Conservation (phyloP, 2,888 invertebrate species). For the Cremastinae sp. region DNA sequence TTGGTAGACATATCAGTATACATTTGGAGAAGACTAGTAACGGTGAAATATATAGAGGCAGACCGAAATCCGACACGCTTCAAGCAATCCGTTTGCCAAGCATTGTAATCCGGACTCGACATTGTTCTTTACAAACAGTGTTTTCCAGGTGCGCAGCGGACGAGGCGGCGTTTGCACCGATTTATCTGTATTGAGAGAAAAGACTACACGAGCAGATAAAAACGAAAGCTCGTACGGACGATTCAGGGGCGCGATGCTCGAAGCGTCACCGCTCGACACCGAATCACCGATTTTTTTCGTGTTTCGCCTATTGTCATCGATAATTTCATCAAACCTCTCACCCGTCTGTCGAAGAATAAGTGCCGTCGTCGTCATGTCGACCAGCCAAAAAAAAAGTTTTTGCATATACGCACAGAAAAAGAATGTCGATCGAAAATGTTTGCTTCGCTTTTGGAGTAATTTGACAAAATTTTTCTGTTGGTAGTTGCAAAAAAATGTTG, state of each 20-base stretch:
- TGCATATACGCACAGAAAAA: constrained; percentile 5
- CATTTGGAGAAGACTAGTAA: constrained; percentile 48
- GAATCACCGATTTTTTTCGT: constrained; percentile 50
- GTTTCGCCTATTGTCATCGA: constrained; percentile 44
- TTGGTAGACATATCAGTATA: constrained; percentile 32
- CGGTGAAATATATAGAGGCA: constrained; percentile 63
- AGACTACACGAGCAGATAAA: not conserved
- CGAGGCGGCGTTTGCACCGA: constrained; percentile 1
- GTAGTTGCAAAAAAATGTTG: not conserved
- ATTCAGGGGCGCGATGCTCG: constrained; percentile 37
- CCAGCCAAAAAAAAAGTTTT: constrained; percentile 33
- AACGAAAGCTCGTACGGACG: constrained; percentile 30
- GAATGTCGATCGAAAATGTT: constrained; percentile 17
- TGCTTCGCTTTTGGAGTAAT: too few relatives aligned
- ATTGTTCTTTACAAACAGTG: constrained; percentile 74
- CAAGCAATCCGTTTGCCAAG: constrained; percentile 75
- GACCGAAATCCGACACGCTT: constrained; percentile 70
- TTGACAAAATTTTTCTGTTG: too few relatives aligned
- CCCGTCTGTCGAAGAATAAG: constrained; percentile 52
- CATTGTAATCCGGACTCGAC: constrained; percentile 75
- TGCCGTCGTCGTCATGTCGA: constrained; percentile 37
- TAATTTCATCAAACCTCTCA: constrained; percentile 51
- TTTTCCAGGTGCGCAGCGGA: constrained; percentile 64
- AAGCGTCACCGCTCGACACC: constrained; percentile 46
- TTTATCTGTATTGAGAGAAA: constrained; percentile 20